Evolutionary conservation across 2,113 vertebrate species (phyloP).

Genomic region (Clarias magur): DNA sequence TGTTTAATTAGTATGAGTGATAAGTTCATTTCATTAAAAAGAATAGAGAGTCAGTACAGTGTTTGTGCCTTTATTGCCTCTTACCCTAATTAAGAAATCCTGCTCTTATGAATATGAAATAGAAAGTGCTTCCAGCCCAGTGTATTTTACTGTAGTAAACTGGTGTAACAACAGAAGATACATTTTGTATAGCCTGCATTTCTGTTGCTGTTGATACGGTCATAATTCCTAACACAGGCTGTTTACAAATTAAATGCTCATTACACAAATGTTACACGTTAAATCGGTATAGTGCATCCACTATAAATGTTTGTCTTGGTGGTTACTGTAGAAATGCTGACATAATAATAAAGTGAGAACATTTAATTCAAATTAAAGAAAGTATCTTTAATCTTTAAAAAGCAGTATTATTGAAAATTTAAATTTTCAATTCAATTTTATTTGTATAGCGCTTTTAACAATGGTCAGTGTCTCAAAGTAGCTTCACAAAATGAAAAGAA

Average conservation of each 20-base stretch:
- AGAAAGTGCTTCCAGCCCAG: background rate
- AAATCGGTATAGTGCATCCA: background rate
- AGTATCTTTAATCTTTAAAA: too few relatives aligned
- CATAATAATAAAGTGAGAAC: too few relatives aligned
- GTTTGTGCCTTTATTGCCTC: background rate
- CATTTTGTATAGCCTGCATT: background rate
- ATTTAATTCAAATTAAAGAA: background rate
- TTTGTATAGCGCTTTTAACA: too few relatives aligned
- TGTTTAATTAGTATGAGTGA: background rate
- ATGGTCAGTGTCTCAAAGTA: too few relatives aligned
- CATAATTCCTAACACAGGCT: background rate
- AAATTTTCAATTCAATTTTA: too few relatives aligned
- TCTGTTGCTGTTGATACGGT: background rate
- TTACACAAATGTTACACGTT: background rate
- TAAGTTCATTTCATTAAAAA: too few relatives aligned
- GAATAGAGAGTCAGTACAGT: background rate
- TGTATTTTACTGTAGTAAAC: background rate
- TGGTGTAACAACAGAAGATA: background rate
- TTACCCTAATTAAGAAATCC: background rate
- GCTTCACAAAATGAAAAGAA: too few relatives aligned
- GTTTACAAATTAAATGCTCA: background rate
- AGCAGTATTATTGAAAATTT: background rate
- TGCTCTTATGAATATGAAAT: background rate
- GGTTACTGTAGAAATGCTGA: too few relatives aligned
- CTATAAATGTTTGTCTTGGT: background rate